Percentiles rank a stretch among this genome's conserved stretches.
Conservation (phyloP, 2,888 invertebrate genomes). For the Onchidella celtica region DNA sequence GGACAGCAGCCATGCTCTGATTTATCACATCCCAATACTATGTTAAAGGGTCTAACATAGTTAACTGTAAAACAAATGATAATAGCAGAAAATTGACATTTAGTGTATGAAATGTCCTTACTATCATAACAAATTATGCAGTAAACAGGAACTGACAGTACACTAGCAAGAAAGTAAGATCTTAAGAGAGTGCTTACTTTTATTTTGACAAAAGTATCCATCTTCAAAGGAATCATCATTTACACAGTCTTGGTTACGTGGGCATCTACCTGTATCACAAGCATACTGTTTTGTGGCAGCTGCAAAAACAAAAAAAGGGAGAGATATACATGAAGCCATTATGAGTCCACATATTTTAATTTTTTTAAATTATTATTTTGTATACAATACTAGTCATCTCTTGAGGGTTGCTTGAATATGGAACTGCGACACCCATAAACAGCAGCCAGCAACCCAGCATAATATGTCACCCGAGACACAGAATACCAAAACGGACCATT, state of each 20-base stretch:
- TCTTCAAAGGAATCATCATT: conserved; percentile 19
- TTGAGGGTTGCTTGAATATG: too few relatives aligned
- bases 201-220: conserved; percentile 13
- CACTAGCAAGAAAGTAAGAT: too few relatives aligned
- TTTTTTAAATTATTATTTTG: too few relatives aligned
- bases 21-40: conserved; percentile 12
- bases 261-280: conserved; percentile 14
- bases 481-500: too few relatives aligned
- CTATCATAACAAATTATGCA: neutral
- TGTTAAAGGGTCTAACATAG: neutral
- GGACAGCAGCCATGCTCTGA: conserved; percentile 89
- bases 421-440: too few relatives aligned
- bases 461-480: too few relatives aligned
- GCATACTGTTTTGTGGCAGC: neutral
- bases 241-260: conserved; percentile 28
- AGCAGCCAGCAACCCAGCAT: too few relatives aligned
- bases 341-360: neutral
- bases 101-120: neutral
- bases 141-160: too few relatives aligned
- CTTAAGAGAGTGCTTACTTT: conserved; percentile 11
- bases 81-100: neutral
- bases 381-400: too few relatives aligned
- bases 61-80: neutral
- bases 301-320: neutral
- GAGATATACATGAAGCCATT: neutral